A percentile compares a stretch with the other conserved stretches of the same genome.
Evolutionary conservation across 2,888 invertebrate species (phyloP).

Genomic region (Acronicta alni): DNA sequence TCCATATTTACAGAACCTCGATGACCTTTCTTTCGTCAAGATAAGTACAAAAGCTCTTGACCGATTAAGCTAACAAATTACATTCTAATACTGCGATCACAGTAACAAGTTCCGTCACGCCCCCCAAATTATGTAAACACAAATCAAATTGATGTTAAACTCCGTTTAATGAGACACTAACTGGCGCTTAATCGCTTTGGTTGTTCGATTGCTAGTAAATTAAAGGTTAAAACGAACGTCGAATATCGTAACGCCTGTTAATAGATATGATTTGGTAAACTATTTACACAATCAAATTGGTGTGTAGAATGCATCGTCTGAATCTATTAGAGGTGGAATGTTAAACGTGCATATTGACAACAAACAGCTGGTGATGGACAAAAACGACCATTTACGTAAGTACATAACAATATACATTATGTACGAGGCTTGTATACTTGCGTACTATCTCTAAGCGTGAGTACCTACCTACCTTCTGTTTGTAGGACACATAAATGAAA

Average conservation of each 20-base stretch:
- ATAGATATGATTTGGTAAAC: conserved; percentile 34
- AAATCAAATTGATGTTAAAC: conserved; percentile 34
- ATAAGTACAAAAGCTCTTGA: background rate
- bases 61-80: conserved; percentile 10
- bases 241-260: conserved; percentile 29
- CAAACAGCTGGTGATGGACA: conserved; percentile 14
- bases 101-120: conserved; percentile 19
- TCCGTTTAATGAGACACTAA: conserved; percentile 48
- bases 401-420: conserved; percentile 1
- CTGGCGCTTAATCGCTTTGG: conserved; percentile 48
- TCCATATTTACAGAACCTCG: background rate
- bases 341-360: conserved; percentile 33
- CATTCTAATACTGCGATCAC: conserved; percentile 25
- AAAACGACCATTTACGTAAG: conserved; percentile 8
- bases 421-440: background rate
- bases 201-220: conserved; percentile 58
- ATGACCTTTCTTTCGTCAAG: background rate
- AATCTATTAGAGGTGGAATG: conserved; percentile 39
- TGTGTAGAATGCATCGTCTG: conserved; percentile 21
- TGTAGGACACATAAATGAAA: background rate
- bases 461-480: background rate
- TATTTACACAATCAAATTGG: conserved; percentile 36
- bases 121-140: conserved; percentile 30
- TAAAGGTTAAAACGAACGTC: conserved; percentile 50
- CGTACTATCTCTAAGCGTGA: background rate